Percentiles rank a stretch among this genome's conserved stretches.
Evolutionary conservation across 2,113 vertebrate species (phyloP).

Genomic region (Cottus gobio): DNA sequence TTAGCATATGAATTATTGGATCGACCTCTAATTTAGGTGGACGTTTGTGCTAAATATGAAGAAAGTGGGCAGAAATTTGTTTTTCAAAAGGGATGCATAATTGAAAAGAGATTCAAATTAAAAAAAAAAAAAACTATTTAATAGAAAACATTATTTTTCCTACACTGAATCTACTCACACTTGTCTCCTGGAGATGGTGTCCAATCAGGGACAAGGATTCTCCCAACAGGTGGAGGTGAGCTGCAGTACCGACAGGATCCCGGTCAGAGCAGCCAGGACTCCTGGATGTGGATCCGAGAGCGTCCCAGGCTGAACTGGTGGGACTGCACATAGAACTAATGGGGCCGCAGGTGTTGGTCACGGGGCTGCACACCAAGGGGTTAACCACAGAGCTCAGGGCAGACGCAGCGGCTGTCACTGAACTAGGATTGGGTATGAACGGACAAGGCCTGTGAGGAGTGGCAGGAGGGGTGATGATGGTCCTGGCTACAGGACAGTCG

Average conservation of each 20-base stretch:
- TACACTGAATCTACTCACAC: slow-evolving; percentile 79
- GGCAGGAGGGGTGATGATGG: neutral
- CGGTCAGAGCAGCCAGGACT: slow-evolving; percentile 77
- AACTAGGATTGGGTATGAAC: neutral
- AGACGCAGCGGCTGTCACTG: neutral
- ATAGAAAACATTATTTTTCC: neutral
- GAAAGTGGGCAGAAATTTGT: no score
- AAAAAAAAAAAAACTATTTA: neutral
- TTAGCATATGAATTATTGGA: no score
- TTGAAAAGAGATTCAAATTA: neutral
- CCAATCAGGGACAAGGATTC: slow-evolving; percentile 96
- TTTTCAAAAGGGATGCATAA: neutral
- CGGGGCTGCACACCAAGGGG: neutral
- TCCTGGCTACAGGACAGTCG: neutral
- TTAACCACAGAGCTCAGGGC: neutral
- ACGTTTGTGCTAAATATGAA: no score
- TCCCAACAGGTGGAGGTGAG: slow-evolving; percentile 94
- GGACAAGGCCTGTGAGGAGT: neutral
- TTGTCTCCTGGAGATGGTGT: slow-evolving; percentile 91
- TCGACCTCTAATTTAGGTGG: no score
- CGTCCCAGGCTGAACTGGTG: slow-evolving; percentile 27
- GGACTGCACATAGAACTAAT: slow-evolving; percentile 19
- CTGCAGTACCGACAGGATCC: slow-evolving; percentile 91
- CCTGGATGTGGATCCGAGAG: slow-evolving; percentile 80
- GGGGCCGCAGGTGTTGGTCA: slow-evolving; percentile 22